Evolutionary conservation across 2,888 invertebrate genomes (phyloP), one percentile per base, ranked within the genome.

Genomic region (Heterodera filipjevi): DNA sequence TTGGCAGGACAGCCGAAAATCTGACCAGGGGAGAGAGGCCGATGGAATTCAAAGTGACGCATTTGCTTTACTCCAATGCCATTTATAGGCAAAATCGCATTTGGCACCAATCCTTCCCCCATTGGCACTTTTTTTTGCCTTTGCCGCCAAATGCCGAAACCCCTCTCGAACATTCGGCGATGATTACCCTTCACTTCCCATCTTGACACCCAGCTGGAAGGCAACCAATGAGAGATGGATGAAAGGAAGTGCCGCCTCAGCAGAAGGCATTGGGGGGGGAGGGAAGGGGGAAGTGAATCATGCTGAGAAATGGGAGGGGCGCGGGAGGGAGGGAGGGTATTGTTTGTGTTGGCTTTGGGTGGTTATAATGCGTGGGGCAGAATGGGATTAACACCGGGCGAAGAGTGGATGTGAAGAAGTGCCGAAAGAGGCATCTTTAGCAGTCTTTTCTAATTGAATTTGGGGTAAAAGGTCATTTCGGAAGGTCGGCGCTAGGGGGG

Each of bases 1-100:
- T 99, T 99, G 3, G 99, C 99, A 0, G 98, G 98, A 90, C 98
- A 98, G 90, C 96, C 96, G 92, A 99, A 99, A 1, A 94, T 84
- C 88, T 88, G 83, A 77, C n/a, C n/a, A n/a, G 86, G 84, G 70
- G 35, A 72, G 35, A 32, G 19, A n/a, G 22, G 59, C n/a, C n/a
- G n/a, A 22, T 22, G 3, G n/a, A 27, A n/a, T 39, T 39, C 39
- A 39, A 10, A 10, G 6, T 12, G 39, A 12, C 39, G 12, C 39
- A 39, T 39, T 39, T 39, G n/a, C n/a, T n/a, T n/a, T n/a, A n/a
- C n/a, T n/a, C n/a, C n/a, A n/a, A 39, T 39, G 39, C 8, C 39
- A n/a, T n/a, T n/a, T n/a, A n/a, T n/a, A n/a, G n/a, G n/a, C n/a
- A 39, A 39, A 39, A 39, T 6, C 39, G 39, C 39, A 39, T 39